Base-by-base conservation (phyloP, 2,797 vertebrate genomes). In the Botia almorhae region DNA sequence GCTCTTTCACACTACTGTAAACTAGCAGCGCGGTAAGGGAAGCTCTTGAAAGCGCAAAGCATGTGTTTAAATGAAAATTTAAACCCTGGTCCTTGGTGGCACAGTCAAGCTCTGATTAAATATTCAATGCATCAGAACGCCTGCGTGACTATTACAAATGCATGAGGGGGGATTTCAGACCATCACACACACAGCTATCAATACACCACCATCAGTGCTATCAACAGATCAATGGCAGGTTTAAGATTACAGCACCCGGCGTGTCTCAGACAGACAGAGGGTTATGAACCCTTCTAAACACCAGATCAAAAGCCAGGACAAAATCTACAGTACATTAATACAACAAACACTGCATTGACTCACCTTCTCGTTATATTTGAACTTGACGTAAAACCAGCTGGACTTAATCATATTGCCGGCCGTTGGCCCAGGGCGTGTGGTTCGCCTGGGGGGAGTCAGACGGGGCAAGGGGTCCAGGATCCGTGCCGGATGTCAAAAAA, bases 301-400 rank as follows among this genome's bases (percentile, higher is more conserved):
- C 43, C n/a, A 53, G 10, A 64, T 48, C 5, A 2, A 39, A 67
- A 19, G 33, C 60, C 21, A 2, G 14, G 33, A 33, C 0, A 43
- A 23, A 67, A 51, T 26, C 19, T 0, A 46, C 43, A 46, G 43
- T 11, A 33, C 33, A 60, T 51, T 67, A 83, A 65, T 26, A 80
- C 36, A 53, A 70, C 74, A 60, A 0, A 81, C 39, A 39, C 19
- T 7, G 19, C 1, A 77, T 58, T 2, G 12, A 89, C 97, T 93
- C 93, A 99, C 97, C 97, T 98, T 98, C 86, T 98, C 96, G 0
- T 96, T 96, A 87, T 97, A 97, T 91, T 98, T 98, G 94, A 99
- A 98, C 91, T 97, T 99, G 91, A 99, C 97, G 88, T 97, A 98
- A 93, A 99, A 98, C 97, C 97, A 99, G 86, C 95, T 98, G 51